Evolutionary conservation across 2,797 vertebrate species (phyloP), one percentile per base, ranked within the genome.

Genomic region (Tangara arthus): DNA sequence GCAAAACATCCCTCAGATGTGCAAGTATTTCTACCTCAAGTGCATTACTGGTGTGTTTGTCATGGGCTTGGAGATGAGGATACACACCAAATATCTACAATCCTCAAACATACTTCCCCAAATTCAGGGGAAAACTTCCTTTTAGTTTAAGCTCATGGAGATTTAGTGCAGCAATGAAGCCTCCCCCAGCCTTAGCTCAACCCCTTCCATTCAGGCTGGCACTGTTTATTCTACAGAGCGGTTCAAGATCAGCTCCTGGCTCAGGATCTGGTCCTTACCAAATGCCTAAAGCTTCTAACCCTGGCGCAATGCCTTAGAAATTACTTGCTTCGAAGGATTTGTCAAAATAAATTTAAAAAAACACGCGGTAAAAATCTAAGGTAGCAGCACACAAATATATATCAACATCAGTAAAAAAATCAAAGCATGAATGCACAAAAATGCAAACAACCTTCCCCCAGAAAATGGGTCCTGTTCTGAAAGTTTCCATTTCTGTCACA

Each of bases 401-500:
- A 83, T 64, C 65, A 76, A 27, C 11, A n/a, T 41, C 44, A 53
- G 22, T 57, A 22, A 73, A 97, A 97, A 75, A 50, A 69, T 53
- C 64, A 68, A 80, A 82, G 60, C 41, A 47, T 9, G 27, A 86
- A 94, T 28, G 69, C 30, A 68, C 4, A 12, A 12, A 81, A 83
- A 70, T 1, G 8, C 57, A 89, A 91, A 94, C 5, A 13, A 28
- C 18, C 4, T 26, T 7, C 27, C 26, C 55, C 32, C 22, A 14
- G 11, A 52, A 69, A 82, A 56, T 15, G 34, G 18, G 44, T 86
- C 64, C 57, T 12, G 0, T 55, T 83, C 75, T 78, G 47, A 61
- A 89, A 91, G 87, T 96, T 69, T 68, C 60, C 44, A 46, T 63
- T 70, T 64, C 37, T 77, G 32, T 60, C 77, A 78, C 63, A 95